Evolutionary conservation across 2,888 invertebrate genomes (phyloP).

Genomic region (Cryptus armator): DNA sequence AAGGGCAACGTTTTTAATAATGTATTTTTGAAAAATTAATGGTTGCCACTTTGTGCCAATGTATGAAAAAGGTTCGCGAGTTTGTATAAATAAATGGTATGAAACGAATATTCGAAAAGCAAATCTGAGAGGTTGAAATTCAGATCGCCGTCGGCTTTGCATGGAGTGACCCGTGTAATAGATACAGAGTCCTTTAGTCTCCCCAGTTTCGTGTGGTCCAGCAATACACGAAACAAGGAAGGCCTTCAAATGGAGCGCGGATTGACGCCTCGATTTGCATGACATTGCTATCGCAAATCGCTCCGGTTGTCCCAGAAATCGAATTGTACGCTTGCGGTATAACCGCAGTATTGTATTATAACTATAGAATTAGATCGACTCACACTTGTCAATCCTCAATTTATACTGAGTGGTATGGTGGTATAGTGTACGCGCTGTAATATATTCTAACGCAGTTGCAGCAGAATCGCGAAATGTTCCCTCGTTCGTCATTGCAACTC

Average conservation of each 20-base stretch:
- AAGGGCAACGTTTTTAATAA: too few species aligned
- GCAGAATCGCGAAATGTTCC: conserved; percentile 9
- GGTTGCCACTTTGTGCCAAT: too few species aligned
- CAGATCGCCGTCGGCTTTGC: background rate
- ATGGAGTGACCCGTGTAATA: background rate
- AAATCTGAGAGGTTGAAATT: background rate
- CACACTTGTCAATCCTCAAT: conserved; percentile 6
- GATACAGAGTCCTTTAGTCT: conserved; percentile 9
- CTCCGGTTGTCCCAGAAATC: conserved; percentile 50
- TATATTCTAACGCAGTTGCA: conserved; percentile 23
- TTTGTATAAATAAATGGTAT: too few species aligned
- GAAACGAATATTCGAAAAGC: background rate
- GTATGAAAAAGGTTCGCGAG: too few species aligned
- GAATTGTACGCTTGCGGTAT: conserved; percentile 32
- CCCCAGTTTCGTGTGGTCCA: conserved; percentile 23
- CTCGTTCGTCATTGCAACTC: conserved; percentile 39
- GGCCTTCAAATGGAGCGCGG: conserved; percentile 26
- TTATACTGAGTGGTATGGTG: background rate
- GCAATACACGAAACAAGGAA: background rate
- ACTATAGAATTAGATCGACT: background rate
- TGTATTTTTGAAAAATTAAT: too few species aligned
- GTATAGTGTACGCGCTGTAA: too few species aligned
- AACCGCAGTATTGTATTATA: conserved; percentile 1
- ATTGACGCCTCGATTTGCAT: conserved; percentile 55
- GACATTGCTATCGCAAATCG: conserved; percentile 53